Evolutionary conservation across 1,140 invertebrate species (phyloP), one percentile per base, ranked within the genome.

Genomic region (Dendroctonus valens): DNA sequence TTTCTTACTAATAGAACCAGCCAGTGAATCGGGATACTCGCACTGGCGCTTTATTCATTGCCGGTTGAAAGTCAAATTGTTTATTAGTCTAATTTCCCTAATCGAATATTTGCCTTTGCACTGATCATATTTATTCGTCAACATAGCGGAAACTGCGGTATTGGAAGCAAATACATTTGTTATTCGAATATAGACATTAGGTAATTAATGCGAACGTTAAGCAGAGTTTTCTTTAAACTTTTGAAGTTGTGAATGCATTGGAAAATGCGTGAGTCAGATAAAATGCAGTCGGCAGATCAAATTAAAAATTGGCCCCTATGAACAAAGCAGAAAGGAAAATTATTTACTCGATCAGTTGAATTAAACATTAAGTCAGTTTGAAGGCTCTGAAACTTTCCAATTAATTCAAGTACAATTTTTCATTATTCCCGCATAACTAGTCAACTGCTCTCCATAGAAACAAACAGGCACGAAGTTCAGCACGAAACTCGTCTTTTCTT

Each of bases 31-130:
- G 26, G 1, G 26, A 26, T 26, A 26, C 1, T 26, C 26, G 26
- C 26, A 26, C 26, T 26, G 26, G 26, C 26, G 26, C 1, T 26
- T 26, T 26, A 26, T 26, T 26, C 26, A 26, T 26, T 26, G 26
- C 26, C 26, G 26, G 26, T 26, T 26, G 26, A 26, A 26, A 26
- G 26, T 26, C 26, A 26, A 26, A 26, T 26, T 26, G 26, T 26
- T 26, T 26, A 26, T 26, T 26, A 26, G 26, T 26, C 26, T 26
- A 26, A 26, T 26, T 26, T 26, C 26, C 26, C 26, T 51, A 51
- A 51, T n/a, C 50, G 7, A 51, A 51, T 55, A 41, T 55, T 55
- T 55, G 53, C 38, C 15, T 40, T 55, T n/a, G 39, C 11, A 55
- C 5, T 55, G 39, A 41, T 55, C 26, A 26, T 39, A 55, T 55